phyloP scores from a whole-genome alignment of 1,140 invertebrate genomes.

The Thaumatotibia leucotreta region DNA sequence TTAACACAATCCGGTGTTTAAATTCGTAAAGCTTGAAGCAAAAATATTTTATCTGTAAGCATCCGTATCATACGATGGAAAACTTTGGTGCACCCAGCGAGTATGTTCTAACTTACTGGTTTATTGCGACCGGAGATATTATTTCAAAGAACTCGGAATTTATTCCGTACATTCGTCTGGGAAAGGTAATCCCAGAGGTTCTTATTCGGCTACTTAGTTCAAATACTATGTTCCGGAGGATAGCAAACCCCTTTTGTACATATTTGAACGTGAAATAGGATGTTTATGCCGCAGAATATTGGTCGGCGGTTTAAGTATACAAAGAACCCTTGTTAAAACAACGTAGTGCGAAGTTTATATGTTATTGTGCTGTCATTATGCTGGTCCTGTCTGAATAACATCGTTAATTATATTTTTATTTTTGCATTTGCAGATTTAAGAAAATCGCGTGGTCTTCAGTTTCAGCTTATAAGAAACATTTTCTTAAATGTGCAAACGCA shows the following conservation, averaged over 20 bases:
- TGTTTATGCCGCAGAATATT: conserved; percentile 25
- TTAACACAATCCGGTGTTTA: neutral
- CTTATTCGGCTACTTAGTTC: conserved; percentile 53
- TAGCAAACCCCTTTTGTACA: conserved; percentile 30
- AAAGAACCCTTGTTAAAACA: neutral
- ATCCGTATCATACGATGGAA: conserved; percentile 46
- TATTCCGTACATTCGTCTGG: conserved; percentile 47
- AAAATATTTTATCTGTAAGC: conserved; percentile 21
- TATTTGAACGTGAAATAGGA: conserved; percentile 25
- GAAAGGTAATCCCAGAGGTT: conserved; percentile 55
- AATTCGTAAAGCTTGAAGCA: neutral
- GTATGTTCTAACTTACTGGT: conserved; percentile 61
- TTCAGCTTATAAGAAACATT: no score
- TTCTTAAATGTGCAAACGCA: no score
- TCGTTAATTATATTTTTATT: no score
- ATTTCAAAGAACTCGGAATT: conserved; percentile 64
- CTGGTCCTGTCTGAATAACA: no score
- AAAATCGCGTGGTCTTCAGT: no score
- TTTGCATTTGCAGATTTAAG: no score
- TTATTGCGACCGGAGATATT: conserved; percentile 63
- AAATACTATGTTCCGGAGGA: conserved; percentile 33
- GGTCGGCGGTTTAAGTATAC: neutral
- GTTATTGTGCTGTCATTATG: neutral
- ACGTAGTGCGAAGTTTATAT: neutral
- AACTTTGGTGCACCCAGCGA: conserved; percentile 55